Evolutionary conservation across 2,113 vertebrate genomes (phyloP).

Genomic region (Hemibagrus wyckioides): DNA sequence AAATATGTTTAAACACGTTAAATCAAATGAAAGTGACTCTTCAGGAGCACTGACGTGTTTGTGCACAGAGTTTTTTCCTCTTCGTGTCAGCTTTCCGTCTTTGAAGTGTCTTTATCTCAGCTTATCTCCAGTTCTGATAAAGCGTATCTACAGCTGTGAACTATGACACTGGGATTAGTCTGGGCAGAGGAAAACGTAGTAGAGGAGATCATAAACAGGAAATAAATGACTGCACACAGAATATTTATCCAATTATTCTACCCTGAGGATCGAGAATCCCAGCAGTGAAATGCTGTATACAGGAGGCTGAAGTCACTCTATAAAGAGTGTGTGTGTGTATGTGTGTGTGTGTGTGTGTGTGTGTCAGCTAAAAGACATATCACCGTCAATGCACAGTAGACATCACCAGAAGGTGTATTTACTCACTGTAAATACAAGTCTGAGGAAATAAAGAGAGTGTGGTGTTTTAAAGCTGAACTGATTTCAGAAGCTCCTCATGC

Average conservation of each 20-base stretch:
- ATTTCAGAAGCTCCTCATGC: neutral
- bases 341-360: conserved; percentile 26
- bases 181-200: conserved; percentile 4
- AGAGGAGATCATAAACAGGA: conserved; percentile 22
- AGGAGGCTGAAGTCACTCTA: no score
- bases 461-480: neutral
- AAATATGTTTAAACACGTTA: neutral
- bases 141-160: conserved; percentile 40
- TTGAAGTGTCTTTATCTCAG: conserved; percentile 39
- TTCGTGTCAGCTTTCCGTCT: neutral
- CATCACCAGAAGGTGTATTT: neutral
- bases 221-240: neutral
- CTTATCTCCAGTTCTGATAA: conserved; percentile 41
- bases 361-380: neutral
- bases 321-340: neutral
- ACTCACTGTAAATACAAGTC: conserved; percentile 3
- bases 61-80: neutral
- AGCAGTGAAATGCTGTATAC: neutral
- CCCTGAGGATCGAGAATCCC: neutral
- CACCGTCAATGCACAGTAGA: neutral
- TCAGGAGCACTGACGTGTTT: neutral
- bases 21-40: neutral
- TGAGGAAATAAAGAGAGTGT: neutral
- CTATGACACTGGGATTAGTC: conserved; percentile 34
- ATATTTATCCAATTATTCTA: neutral